These are phyloP conservation scores for Oncopeltus fasciatus DNA, from an alignment of 1,140 invertebrate species.

Conservation along the genomic window DNA sequence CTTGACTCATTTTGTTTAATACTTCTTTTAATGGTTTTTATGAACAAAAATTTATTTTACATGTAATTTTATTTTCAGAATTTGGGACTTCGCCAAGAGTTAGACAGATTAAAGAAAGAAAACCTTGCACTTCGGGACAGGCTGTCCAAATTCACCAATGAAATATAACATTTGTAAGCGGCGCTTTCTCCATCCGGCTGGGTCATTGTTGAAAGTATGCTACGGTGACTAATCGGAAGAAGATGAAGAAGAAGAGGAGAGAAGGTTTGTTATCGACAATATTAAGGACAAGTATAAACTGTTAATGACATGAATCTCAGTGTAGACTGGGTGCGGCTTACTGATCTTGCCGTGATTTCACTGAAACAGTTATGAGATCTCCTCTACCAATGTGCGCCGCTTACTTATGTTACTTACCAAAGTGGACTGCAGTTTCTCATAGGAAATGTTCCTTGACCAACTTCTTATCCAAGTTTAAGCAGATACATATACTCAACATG, in stretches of 20 bases:
- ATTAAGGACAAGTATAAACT: neutral
- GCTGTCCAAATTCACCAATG: slow-evolving; percentile 58
- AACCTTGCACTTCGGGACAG: slow-evolving; percentile 74
- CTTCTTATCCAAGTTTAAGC: no score
- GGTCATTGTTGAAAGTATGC: slow-evolving; percentile 1
- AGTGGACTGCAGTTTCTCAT: slow-evolving; percentile 6
- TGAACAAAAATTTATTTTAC: no score
- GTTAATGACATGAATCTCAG: slow-evolving; percentile 9
- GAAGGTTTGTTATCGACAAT: no score
- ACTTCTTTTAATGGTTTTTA: no score
- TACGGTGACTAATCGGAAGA: neutral
- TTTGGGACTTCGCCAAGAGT: slow-evolving; percentile 66
- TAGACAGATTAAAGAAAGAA: slow-evolving; percentile 79
- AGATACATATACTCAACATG: no score
- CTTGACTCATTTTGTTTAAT: no score
- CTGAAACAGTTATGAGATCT: slow-evolving; percentile 4
- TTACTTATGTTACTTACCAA: slow-evolving; percentile 6
- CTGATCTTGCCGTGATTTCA: neutral
- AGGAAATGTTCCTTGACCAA: slow-evolving; percentile 3
- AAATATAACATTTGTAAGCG: slow-evolving; percentile 19
- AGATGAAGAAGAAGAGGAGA: neutral
- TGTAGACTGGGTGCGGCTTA: neutral
- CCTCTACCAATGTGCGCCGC: slow-evolving; percentile 8
- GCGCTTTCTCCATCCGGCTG: slow-evolving; percentile 11
- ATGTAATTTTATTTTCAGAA: no score